Evolutionary conservation across 2,888 invertebrate genomes (phyloP), one percentile per base, ranked within the genome.

Genomic region (Palloptera scutellata): DNA sequence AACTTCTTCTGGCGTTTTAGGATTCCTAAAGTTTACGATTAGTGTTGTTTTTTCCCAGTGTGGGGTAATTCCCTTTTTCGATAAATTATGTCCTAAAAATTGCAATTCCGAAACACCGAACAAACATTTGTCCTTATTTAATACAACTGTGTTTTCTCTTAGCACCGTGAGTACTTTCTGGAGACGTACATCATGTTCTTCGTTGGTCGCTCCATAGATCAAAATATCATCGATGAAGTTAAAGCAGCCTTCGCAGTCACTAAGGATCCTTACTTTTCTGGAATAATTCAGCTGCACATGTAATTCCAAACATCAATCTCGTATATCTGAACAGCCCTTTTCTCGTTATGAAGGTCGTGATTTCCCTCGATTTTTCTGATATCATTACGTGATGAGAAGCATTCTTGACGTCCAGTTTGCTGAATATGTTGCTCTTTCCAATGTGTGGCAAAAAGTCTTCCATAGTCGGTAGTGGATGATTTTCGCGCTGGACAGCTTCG

Each of bases 271-370:
- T 64, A 17, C 57, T 54, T 40, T 64, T 64, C 57, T 64, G 30
- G 41, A 64, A 64, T n/a, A 64, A 30, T 55, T 58, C 64, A 13
- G 59, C 52, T 48, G 64, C 64, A 17, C 64, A 64, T 13, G 64
- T 59, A 51, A 58, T 65, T 11, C 59, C 64, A 51, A 65, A 65
- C 59, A 65, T 65, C 9, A 65, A 42, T 10, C 59, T 30, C 12
- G 20, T 58, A n/a, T 65, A 65, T 41, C 59, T 19, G 45, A 67
- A 67, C 30, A 67, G 40, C 8, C 66, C 66, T 54, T 55, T 66
- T 10, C 55, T 59, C 11, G 66, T 61, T 45, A 66, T 66, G 55
- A 62, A 62, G 42, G 57, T 62, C 12, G 67, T 57, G 12, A 67
- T 67, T 51, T 67, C 57, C 48, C 66, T 17, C 11, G 61, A 61